Percentiles rank a stretch among this genome's conserved stretches.
Conservation (phyloP, 2,888 invertebrate genomes). For the Agonum fuliginosum region DNA sequence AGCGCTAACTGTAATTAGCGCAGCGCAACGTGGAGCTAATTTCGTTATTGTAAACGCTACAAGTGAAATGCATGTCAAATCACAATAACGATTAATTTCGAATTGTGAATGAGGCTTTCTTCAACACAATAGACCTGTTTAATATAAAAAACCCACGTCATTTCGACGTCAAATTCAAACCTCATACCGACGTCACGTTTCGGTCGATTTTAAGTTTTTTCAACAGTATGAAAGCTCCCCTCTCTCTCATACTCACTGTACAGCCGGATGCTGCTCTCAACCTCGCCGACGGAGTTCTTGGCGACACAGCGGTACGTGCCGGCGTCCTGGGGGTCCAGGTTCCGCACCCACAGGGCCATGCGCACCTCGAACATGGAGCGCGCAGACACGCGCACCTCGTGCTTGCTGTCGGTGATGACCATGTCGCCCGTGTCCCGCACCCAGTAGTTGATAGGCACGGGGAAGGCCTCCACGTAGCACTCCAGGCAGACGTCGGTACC, state of each 20-base stretch:
- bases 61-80: too few species aligned
- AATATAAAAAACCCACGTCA: too few species aligned
- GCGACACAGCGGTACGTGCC: conserved; percentile 91
- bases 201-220: too few species aligned
- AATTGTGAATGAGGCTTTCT: too few species aligned
- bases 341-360: conserved; percentile 86
- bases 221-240: too few species aligned
- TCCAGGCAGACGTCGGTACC: conserved; percentile 91
- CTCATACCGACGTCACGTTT: too few species aligned
- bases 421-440: conserved; percentile 89
- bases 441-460: conserved; percentile 94
- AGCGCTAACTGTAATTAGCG: too few species aligned
- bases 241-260: conserved; percentile 85
- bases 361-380: conserved; percentile 87
- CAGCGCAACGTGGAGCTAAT: too few species aligned
- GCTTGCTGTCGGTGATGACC: conserved; percentile 88
- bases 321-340: conserved; percentile 83
- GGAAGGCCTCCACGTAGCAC: conserved; percentile 93
- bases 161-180: too few species aligned
- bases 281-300: conserved; percentile 90
- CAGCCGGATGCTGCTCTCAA: conserved; percentile 89
- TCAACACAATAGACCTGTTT: too few species aligned
- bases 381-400: conserved; percentile 82
- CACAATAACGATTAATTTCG: too few species aligned
- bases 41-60: too few species aligned